phyloP scores from a whole-genome alignment of 2,888 invertebrate genomes.

The Smittia sp. region DNA sequence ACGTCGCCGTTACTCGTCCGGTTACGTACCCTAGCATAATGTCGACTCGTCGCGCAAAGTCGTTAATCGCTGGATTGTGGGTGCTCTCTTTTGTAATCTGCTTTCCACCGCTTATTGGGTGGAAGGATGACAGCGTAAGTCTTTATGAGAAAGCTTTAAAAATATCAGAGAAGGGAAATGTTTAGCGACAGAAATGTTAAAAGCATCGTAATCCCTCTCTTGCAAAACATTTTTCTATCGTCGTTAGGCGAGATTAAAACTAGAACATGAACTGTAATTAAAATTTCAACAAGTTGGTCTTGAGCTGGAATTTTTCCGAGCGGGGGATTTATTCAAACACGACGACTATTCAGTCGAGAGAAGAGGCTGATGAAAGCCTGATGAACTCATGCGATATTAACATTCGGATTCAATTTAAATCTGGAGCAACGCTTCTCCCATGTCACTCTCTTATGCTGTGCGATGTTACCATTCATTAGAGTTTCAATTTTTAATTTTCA shows the following conservation, averaged over 20 bases:
- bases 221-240: not conserved
- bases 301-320: not conserved
- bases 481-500: conserved; percentile 4
- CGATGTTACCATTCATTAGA: not conserved
- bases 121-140: conserved; percentile 65
- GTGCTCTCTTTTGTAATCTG: conserved; percentile 93
- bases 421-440: not conserved
- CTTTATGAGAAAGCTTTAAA: not conserved
- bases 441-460: not conserved
- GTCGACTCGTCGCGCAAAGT: conserved; percentile 79
- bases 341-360: not conserved
- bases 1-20: conserved; percentile 94
- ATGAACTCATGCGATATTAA: too few relatives aligned
- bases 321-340: not conserved
- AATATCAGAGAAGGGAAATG: not conserved
- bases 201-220: not conserved
- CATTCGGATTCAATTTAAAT: not conserved
- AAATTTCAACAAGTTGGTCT: conserved; percentile 5
- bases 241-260: not conserved
- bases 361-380: not conserved
- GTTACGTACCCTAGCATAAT: conserved; percentile 92
- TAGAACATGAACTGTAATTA: not conserved
- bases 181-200: not conserved
- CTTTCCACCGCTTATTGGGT: conserved; percentile 92
- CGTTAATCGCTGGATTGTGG: conserved; percentile 90